Evolutionary conservation across 2,888 invertebrate genomes (phyloP).

Genomic region (Eupithecia insigniata): DNA sequence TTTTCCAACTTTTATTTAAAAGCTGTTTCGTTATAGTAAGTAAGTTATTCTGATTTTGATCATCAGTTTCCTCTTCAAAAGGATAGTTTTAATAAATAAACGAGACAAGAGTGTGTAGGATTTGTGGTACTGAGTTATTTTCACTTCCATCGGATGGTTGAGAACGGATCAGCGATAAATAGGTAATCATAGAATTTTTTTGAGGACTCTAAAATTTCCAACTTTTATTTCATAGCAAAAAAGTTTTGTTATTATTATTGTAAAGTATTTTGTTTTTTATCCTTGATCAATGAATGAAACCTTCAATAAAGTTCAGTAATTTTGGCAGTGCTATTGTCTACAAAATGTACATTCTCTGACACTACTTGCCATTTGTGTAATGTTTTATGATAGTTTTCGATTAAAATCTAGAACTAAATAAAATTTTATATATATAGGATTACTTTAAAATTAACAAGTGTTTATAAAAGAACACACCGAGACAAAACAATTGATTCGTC

Average conservation of each 20-base stretch:
- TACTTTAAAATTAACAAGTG: neutral
- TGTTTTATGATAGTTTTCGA: neutral
- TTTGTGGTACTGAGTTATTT: neutral
- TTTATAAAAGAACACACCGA: neutral
- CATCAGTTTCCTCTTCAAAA: constrained; percentile 33
- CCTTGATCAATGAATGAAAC: neutral
- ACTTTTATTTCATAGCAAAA: neutral
- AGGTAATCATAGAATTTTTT: neutral
- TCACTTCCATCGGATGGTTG: neutral
- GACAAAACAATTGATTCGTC: neutral
- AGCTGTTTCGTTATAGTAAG: neutral
- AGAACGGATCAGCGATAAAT: too few species aligned
- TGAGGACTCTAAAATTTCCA: neutral
- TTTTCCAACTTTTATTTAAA: neutral
- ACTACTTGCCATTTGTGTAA: neutral
- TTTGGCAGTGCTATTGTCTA: neutral
- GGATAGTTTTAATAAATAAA: constrained; percentile 34
- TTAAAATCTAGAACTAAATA: neutral
- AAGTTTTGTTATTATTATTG: too few species aligned
- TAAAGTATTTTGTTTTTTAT: too few species aligned
- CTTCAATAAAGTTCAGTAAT: neutral
- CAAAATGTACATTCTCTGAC: neutral
- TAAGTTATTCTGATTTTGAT: too few species aligned
- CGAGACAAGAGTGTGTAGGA: constrained; percentile 4
- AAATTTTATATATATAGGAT: too few species aligned